Evolutionary conservation across 53 echinoderm and acorn worm genomes (phyloP).

Genomic region (Pentamera pediparva): DNA sequence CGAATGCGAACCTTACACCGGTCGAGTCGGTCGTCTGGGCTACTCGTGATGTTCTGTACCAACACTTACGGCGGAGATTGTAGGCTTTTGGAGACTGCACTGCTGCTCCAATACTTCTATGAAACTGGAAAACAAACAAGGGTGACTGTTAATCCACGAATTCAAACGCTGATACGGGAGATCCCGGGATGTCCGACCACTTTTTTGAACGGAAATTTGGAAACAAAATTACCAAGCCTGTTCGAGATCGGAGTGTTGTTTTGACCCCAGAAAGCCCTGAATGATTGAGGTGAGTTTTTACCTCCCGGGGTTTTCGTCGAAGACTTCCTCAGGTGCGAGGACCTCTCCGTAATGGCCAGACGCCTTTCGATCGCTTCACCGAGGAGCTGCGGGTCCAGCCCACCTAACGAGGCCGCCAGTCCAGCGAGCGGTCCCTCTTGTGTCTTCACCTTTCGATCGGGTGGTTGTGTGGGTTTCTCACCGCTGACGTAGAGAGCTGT

Average conservation of each 20-base stretch:
- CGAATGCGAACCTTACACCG: too few species aligned
- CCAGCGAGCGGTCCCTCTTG: conserved; percentile 31
- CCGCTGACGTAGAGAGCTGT: conserved; percentile 37
- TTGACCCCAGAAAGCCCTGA: conserved; percentile 68
- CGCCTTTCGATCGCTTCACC: conserved; percentile 94
- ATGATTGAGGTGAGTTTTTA: conserved; percentile 62
- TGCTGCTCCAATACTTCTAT: too few species aligned
- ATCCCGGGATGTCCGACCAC: conserved; percentile 31
- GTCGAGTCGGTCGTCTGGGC: too few species aligned
- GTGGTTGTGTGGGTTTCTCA: conserved; percentile 42
- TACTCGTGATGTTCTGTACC: too few species aligned
- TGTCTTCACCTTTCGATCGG: conserved; percentile 15
- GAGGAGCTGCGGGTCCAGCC: conserved; percentile 78
- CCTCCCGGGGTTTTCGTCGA: conserved; percentile 46
- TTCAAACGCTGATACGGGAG: conserved; percentile 20
- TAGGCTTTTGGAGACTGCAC: too few species aligned
- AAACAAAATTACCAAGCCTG: conserved; percentile 66
- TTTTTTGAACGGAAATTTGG: conserved; percentile 75
- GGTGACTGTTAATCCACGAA: too few species aligned
- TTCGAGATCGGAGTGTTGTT: conserved; percentile 55
- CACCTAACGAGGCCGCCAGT: conserved; percentile 24
- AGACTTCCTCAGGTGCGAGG: conserved; percentile 36
- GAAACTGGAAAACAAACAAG: too few species aligned
- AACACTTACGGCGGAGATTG: too few species aligned
- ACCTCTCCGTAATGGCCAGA: conserved; percentile 52